These are phyloP conservation scores for Dendropsophus ebraccatus DNA, from an alignment of 2,113 vertebrate species.

Conservation along the genomic window DNA sequence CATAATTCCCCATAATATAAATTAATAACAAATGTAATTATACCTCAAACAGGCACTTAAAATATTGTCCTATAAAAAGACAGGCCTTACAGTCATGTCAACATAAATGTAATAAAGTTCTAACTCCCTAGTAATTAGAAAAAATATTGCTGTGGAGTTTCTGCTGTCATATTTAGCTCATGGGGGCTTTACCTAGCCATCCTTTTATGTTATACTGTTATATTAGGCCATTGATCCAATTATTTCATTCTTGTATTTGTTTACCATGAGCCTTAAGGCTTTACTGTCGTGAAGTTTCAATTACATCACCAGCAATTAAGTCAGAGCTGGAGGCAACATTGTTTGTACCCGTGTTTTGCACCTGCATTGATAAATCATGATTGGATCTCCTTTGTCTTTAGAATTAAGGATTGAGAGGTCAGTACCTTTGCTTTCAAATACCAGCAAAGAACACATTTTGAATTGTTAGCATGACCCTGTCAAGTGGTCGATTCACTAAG, in stretches of 20 bases:
- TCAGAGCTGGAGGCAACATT: slow-evolving; percentile 36
- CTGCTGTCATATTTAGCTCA: not conserved
- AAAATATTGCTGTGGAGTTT: not conserved
- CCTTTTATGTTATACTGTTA: not conserved
- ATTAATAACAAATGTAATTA: too few relatives aligned
- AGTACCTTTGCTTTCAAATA: slow-evolving; percentile 40
- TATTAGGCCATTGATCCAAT: slow-evolving; percentile 30
- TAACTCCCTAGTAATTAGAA: not conserved
- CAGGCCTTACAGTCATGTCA: not conserved
- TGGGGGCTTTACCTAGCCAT: slow-evolving; percentile 1
- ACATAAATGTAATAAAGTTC: not conserved
- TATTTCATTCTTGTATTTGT: slow-evolving; percentile 42
- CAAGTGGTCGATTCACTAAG: slow-evolving; percentile 37
- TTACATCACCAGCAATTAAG: slow-evolving; percentile 52
- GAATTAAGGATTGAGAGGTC: slow-evolving; percentile 39
- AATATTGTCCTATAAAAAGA: not conserved
- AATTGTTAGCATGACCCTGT: slow-evolving; percentile 49
- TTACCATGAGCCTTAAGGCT: slow-evolving; percentile 35
- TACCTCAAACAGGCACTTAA: too few relatives aligned
- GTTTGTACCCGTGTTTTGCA: slow-evolving; percentile 51
- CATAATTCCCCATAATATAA: too few relatives aligned
- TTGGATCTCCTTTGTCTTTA: slow-evolving; percentile 47
- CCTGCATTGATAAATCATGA: slow-evolving; percentile 56
- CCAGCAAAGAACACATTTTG: slow-evolving; percentile 36
- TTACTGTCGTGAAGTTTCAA: slow-evolving; percentile 50